Evolutionary conservation across 2,113 vertebrate species (phyloP), one percentile per base, ranked within the genome.

Genomic region (Cepphus grylle): DNA sequence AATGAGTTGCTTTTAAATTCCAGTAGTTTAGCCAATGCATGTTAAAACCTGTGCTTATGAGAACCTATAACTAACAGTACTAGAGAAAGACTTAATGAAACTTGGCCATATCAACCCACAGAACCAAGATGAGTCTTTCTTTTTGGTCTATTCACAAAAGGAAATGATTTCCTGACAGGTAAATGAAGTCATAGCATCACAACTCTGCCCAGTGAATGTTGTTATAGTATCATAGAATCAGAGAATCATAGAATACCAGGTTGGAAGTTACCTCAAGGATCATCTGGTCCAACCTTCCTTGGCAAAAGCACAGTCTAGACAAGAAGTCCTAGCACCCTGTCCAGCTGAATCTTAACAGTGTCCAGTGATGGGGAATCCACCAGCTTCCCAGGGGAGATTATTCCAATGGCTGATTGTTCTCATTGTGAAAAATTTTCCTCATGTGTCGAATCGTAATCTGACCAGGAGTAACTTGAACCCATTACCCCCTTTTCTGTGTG

Each of bases 1-100:
- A 95, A 72, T 70, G 29, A 52, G 69, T 67, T 96, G 34, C 74
- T 96, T 97, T 97, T 92, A 94, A 90, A 40, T 93, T 93, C 82
- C 94, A 74, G 72, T 62, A 93, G 79, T 88, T 97, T 96, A 96
- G 77, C 38, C 42, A 81, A 72, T 78, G n/a, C 63, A 36, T 88
- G 40, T 23, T 32, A 90, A 96, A 93, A 88, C 29, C 67, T 69
- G 55, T 93, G 49, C 29, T 91, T 79, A 73, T 78, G 69, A 78
- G 85, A 90, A 88, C 67, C n/a, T 83, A 82, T 79, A 96, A 96
- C 95, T 93, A 95, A 63, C 11, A 91, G 55, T 87, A 82, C 78
- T 94, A 86, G 73, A 93, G 82, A 91, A 95, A 95, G 56, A 82
- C 49, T 90, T 94, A 81, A 86, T 71, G 74, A 76, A 90, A 93